Percentiles rank a stretch among this genome's conserved stretches.
Evolutionary conservation across 2,113 vertebrate genomes (phyloP).

Genomic region (Lophochroa leadbeateri): DNA sequence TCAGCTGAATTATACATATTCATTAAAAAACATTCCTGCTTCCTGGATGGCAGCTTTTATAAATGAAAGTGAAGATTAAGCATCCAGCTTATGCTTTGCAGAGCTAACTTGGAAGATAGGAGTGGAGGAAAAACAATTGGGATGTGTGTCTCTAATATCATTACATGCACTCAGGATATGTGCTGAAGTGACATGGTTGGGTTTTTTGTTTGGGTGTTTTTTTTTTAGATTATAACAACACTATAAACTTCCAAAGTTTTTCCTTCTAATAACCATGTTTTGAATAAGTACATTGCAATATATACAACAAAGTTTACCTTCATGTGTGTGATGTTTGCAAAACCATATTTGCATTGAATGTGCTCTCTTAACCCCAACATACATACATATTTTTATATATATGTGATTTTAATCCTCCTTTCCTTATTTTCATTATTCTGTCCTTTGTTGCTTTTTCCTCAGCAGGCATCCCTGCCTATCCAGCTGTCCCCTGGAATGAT

Average conservation of each 20-base stretch:
- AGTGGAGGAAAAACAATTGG: not conserved
- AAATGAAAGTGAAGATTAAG: not conserved
- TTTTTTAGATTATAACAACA: not conserved
- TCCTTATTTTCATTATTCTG: not conserved
- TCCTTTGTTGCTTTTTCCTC: not conserved
- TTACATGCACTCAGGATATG: not conserved
- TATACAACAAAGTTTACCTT: not conserved
- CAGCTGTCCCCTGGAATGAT: slow-evolving; percentile 53
- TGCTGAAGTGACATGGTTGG: not conserved
- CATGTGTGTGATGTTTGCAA: not conserved
- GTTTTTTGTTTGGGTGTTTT: no score
- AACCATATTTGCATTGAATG: not conserved
- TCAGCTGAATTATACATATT: not conserved
- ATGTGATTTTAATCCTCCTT: not conserved
- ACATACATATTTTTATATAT: not conserved
- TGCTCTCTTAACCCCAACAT: not conserved
- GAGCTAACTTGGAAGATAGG: not conserved
- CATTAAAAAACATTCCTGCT: not conserved
- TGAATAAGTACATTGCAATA: not conserved
- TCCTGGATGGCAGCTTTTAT: not conserved
- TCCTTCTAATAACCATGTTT: not conserved
- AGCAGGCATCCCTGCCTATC: slow-evolving; percentile 7
- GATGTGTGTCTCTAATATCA: not conserved
- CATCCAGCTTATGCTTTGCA: not conserved
- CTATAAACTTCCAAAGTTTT: not conserved